phyloP scores from a whole-genome alignment of 2,113 vertebrate genomes.

The Notothenia coriiceps region DNA sequence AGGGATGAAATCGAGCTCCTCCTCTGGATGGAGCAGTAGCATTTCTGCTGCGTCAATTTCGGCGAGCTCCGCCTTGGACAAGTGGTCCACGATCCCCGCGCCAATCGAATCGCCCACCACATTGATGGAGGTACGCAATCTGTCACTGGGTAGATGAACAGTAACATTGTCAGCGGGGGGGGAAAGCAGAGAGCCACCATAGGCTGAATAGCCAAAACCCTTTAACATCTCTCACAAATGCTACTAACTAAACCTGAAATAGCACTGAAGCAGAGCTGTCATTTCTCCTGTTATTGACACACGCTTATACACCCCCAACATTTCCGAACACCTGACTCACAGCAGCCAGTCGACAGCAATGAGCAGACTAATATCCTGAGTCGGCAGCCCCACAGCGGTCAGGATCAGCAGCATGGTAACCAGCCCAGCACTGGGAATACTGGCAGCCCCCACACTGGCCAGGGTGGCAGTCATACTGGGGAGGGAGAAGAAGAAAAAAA shows the following conservation, averaged over 20 bases:
- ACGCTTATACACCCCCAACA: background rate
- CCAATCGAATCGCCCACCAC: conserved; percentile 89
- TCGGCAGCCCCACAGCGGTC: conserved; percentile 88
- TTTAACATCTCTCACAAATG: background rate
- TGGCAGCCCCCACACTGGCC: conserved; percentile 89
- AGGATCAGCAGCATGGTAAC: conserved; percentile 90
- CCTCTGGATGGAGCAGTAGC: conserved; percentile 57
- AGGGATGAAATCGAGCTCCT: conserved; percentile 78
- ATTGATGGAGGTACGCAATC: conserved; percentile 89
- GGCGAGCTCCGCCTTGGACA: conserved; percentile 83
- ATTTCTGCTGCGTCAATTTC: conserved; percentile 80
- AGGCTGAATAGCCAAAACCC: background rate
- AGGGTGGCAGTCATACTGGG: conserved; percentile 88
- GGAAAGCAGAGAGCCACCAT: background rate
- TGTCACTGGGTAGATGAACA: conserved; percentile 79
- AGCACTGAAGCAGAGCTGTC: background rate
- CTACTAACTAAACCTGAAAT: background rate
- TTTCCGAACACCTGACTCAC: conserved; percentile 82
- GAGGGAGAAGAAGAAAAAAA: background rate
- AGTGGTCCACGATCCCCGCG: conserved; percentile 86
- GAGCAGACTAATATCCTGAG: conserved; percentile 90
- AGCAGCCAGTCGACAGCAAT: conserved; percentile 91
- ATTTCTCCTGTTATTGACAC: conserved; percentile 3
- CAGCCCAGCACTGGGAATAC: conserved; percentile 89
- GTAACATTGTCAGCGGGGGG: conserved; percentile 3